Evolutionary conservation across 2,113 vertebrate species (phyloP).

Genomic region (Chloroceryle aenea): DNA sequence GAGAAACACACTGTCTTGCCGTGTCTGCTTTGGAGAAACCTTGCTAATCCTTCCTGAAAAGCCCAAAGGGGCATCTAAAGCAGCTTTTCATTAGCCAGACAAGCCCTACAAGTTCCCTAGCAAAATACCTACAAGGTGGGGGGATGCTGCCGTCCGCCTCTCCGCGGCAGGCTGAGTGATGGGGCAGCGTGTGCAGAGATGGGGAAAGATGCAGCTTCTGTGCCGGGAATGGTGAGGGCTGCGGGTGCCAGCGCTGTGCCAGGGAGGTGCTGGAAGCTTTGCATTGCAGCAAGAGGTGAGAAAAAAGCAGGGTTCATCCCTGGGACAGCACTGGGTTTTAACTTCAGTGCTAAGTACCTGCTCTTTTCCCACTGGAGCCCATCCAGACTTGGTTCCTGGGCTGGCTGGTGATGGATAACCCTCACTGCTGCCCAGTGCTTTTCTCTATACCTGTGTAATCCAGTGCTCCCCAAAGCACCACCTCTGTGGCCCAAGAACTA

Average conservation of each 20-base stretch:
- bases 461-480: neutral
- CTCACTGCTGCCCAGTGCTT: neutral
- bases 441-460: neutral
- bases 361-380: neutral
- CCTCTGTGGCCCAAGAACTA: neutral
- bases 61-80: constrained; percentile 57
- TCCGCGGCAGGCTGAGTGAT: rapidly evolving
- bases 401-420: neutral
- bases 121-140: neutral
- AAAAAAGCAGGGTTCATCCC: rapidly evolving
- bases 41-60: constrained; percentile 68
- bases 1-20: constrained; percentile 56
- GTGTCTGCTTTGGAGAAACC: constrained; percentile 58
- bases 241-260: rapidly evolving
- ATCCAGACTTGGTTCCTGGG: neutral
- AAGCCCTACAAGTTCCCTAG: constrained; percentile 40
- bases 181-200: neutral
- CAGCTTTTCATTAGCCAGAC: constrained; percentile 69
- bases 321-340: rapidly evolving
- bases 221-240: neutral
- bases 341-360: neutral
- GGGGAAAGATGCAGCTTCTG: neutral
- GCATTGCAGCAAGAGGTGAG: rapidly evolving
- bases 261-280: neutral
- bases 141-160: neutral